Evolutionary conservation across 2,888 invertebrate genomes (phyloP).

Genomic region (Bellardia bayeri): DNA sequence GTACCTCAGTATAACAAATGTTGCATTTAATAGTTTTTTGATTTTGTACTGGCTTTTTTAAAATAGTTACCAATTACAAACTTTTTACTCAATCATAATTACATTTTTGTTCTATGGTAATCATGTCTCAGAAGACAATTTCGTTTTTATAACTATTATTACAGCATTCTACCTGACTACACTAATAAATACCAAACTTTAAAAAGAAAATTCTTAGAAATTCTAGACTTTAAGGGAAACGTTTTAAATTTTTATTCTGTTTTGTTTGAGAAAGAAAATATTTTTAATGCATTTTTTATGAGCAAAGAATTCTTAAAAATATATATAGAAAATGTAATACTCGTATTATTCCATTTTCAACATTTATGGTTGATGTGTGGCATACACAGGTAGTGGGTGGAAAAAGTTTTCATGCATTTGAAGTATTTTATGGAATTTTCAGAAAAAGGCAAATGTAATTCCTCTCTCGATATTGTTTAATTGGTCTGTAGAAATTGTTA

Average conservation of each 20-base stretch:
- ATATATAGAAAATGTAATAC: constrained; percentile 8
- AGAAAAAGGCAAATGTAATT: too few species aligned
- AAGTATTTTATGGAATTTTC: neutral
- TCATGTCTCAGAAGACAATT: too few species aligned
- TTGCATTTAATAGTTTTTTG: too few species aligned
- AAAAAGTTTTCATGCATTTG: neutral
- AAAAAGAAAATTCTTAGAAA: neutral
- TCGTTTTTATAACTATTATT: too few species aligned
- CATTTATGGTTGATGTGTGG: neutral
- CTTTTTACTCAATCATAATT: too few species aligned
- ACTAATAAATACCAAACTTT: neutral
- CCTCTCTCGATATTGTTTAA: too few species aligned
- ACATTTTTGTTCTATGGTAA: too few species aligned
- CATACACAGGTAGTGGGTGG: neutral
- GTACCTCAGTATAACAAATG: too few species aligned
- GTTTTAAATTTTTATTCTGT: neutral
- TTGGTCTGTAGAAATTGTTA: too few species aligned
- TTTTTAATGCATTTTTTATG: constrained; percentile 29
- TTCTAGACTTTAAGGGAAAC: neutral
- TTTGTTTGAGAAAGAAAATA: neutral
- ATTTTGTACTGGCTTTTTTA: too few species aligned
- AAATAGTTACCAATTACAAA: too few species aligned
- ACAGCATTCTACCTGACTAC: too few species aligned
- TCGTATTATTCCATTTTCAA: constrained; percentile 6
- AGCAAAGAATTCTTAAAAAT: neutral